Evolutionary conservation across 2,888 invertebrate genomes (phyloP), one percentile per base, ranked within the genome.

Genomic region (Xestia rhomboidea): DNA sequence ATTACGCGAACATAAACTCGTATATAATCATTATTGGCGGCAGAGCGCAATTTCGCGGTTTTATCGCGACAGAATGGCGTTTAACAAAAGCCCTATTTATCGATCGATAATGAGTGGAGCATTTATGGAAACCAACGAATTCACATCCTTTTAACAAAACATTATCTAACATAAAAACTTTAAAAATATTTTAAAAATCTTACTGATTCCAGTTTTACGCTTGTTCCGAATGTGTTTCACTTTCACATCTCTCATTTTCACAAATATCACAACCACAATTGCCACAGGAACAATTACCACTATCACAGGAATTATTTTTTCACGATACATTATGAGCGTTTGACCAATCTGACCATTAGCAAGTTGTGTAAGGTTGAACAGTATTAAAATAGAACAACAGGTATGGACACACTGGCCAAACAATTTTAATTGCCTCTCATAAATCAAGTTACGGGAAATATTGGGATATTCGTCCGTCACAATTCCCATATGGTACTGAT

Each of bases 361-460:
- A 76, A 77, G 24, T 68, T 79, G 82, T 73, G 68, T 84, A 80
- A 75, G 77, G 77, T 87, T 83, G 82, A 84, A 77, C 76, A 80
- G 68, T 84, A 79, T 71, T 49, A 85, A 88, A 89, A 89, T 88
- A 89, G 88, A 87, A 76, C 60, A 73, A 70, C 63, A 79, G 69
- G 76, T 77, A 71, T 72, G 64, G 18, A 68, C 60, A 73, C 73
- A 69, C 62, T 11, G 18, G 88, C 86, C 80, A 86, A 81, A 74
- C 8, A 62, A 71, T 79, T 73, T 72, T 69, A 79, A 87, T 81
- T 77, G 79, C 46, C 68, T 67, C 54, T 68, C 54, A 79, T 83
- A 73, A 81, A 83, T 76, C 64, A 71, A 83, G 64, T 76, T 76
- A 85, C 79, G 74, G 64, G 54, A 79, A 76, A 76, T 76, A 57